Evolutionary conservation across 2,888 invertebrate species (phyloP), one percentile per base, ranked within the genome.

Genomic region (Adelognathus sp.): DNA sequence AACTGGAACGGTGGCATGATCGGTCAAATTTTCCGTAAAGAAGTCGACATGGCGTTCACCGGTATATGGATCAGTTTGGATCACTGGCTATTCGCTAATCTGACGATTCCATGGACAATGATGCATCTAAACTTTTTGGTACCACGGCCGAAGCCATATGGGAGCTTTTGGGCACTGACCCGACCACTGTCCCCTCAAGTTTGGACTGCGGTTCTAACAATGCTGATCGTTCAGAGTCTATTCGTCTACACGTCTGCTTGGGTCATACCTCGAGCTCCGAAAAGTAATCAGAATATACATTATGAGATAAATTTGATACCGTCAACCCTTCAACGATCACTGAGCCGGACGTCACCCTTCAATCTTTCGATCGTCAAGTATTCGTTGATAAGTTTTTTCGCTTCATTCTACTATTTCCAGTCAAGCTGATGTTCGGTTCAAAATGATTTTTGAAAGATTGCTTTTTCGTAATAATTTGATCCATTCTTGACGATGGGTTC

Each of bases 101-200:
- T 90, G 9, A 83, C 88, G 1, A 81, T 80, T 5, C 86, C 90
- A 0, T 90, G 88, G 89, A 81, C 83, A 14, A 81, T 88, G 63
- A 21, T 87, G 29, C 80, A 73, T 18, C 80, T 90, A 0, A 83
- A 84, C 7, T 88, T 88, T 72, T 76, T 90, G 70, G 90, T 90
- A 6, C 90, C 90, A 0, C 85, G 90, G 5, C 90, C 90, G 2
- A 85, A 77, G 64, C 84, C 86, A 0, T 81, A 74, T n/a, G 83
- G 84, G 0, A 89, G 85, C 71, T 89, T 90, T 27, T 90, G 88
- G 90, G 90, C 88, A 0, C 80, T 90, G 0, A 84, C 83, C 1
- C 86, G 84, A 39, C 89, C 90, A 18, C 86, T 90, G 7, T 80
- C 89, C 0, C 50, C 73, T 0, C 11, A 77, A 3, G 82, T 86